Base-by-base conservation (phyloP, 2,888 invertebrate genomes). In the Hirtodrosophila duncani region DNA sequence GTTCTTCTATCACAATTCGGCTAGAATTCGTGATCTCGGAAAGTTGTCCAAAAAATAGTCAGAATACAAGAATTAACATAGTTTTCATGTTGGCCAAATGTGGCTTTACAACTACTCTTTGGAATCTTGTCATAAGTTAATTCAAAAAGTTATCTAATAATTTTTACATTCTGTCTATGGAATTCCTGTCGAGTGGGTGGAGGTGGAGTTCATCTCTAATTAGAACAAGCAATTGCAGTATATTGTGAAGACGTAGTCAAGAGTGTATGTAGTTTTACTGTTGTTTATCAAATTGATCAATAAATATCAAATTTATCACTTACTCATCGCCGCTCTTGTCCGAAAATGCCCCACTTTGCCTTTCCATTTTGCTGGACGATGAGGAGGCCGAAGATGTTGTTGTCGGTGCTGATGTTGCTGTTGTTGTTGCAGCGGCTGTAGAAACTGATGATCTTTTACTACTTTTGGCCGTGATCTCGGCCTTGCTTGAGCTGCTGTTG, bases 321-420 rank as follows among this genome's bases (percentile, higher is more conserved):
- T 74, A 83, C 83, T 83, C 83, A 64, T 83, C 83, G 52, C 77
- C 71, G 59, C 84, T 84, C 59, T 83, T 83, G 42, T 83, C 83
- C 31, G 83, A 83, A 44, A 63, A 77, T 34, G 80, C 71, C 27
- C 63, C 67, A 48, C 77, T 75, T 7, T 57, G 53, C 27, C 58
- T 64, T 38, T 65, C 80, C 57, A 71, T 55, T 41, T 72, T 74
- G 64, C 63, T 81, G 58, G 70, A 67, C 16, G 69, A 43, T 11
- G 74, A 71, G 10, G 69, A 67, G 0, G 45, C 65, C 10, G 80
- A 67, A n/a, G 67, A 65, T 3, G 61, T 58, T 8, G 55, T 67
- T 3, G 67, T 53, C 3, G 58, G 41, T 14, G 33, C 29, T 8
- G 10, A 50, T 30, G 34, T 39, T 45, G 55, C 41, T 44, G 31